phyloP scores from a whole-genome alignment of 2,797 vertebrate genomes.

The Neosalanx taihuensis region DNA sequence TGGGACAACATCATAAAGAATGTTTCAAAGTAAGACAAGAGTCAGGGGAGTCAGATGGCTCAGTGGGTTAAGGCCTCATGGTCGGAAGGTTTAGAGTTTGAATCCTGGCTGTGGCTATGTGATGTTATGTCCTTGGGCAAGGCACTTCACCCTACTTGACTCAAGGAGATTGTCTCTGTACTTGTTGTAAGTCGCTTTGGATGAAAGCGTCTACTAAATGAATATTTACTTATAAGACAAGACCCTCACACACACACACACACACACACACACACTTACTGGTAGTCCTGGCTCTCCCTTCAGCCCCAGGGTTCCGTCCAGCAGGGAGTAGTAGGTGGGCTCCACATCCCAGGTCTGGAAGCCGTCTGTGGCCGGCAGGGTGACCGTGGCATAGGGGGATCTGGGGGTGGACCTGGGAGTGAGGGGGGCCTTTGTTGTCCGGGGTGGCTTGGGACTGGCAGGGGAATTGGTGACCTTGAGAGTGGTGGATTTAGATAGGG shows the following conservation, averaged over 20 bases:
- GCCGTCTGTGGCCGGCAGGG: conserved; percentile 74
- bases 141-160: too few species aligned
- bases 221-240: too few species aligned
- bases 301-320: conserved; percentile 77
- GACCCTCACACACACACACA: conserved; percentile 15
- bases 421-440: conserved; percentile 18
- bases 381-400: conserved; percentile 64
- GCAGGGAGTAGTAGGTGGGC: conserved; percentile 78
- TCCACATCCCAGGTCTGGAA: conserved; percentile 80
- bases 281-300: conserved; percentile 86
- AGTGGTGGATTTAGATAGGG: conserved; percentile 26
- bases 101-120: too few species aligned
- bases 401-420: conserved; percentile 52
- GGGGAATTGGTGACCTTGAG: conserved; percentile 48
- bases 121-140: too few species aligned
- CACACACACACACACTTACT: conserved; percentile 71
- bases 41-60: too few species aligned
- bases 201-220: too few species aligned
- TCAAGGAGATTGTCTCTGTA: too few species aligned
- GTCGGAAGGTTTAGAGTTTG: too few species aligned
- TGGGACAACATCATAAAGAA: background rate
- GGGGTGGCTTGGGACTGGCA: conserved; percentile 41
- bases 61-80: too few species aligned
- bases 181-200: too few species aligned
- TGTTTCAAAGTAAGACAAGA: background rate